Evolutionary conservation across 2,113 vertebrate species (phyloP).

Genomic region (Elephas maximus): DNA sequence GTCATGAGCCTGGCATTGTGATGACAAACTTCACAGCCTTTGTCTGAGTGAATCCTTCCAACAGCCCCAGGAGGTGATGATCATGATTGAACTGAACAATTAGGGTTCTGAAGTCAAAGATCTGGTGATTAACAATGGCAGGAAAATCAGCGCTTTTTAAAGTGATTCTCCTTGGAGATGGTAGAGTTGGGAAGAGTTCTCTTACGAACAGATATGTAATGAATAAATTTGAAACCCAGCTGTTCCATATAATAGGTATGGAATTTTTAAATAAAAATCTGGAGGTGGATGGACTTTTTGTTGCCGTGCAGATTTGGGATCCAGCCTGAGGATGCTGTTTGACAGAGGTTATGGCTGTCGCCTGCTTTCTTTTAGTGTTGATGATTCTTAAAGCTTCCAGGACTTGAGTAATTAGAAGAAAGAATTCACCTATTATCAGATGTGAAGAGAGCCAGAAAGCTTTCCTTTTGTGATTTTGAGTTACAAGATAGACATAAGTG

Average conservation of each 20-base stretch:
- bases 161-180: slow-evolving; percentile 97
- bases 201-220: slow-evolving; percentile 98
- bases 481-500: slow-evolving; percentile 96
- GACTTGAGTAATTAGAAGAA: slow-evolving; percentile 98
- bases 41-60: neutral
- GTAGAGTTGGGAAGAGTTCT: slow-evolving; percentile 97
- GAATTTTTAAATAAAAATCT: slow-evolving; percentile 98
- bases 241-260: slow-evolving; percentile 98
- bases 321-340: slow-evolving; percentile 97
- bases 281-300: slow-evolving; percentile 95
- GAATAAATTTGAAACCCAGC: slow-evolving; percentile 97
- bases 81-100: too few species aligned
- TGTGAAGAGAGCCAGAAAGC: slow-evolving; percentile 95
- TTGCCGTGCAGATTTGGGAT: slow-evolving; percentile 99
- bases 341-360: slow-evolving; percentile 98
- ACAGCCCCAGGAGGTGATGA: too few species aligned
- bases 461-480: slow-evolving; percentile 97
- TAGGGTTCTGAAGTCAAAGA: slow-evolving; percentile 81
- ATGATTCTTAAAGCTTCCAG: slow-evolving; percentile 97
- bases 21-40: neutral
- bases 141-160: slow-evolving; percentile 96
- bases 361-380: slow-evolving; percentile 97
- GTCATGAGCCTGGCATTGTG: neutral
- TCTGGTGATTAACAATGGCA: slow-evolving; percentile 89
- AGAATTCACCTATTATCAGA: slow-evolving; percentile 98